phyloP scores from a whole-genome alignment of 1,140 invertebrate genomes.

The Brachionus plicatilis region DNA sequence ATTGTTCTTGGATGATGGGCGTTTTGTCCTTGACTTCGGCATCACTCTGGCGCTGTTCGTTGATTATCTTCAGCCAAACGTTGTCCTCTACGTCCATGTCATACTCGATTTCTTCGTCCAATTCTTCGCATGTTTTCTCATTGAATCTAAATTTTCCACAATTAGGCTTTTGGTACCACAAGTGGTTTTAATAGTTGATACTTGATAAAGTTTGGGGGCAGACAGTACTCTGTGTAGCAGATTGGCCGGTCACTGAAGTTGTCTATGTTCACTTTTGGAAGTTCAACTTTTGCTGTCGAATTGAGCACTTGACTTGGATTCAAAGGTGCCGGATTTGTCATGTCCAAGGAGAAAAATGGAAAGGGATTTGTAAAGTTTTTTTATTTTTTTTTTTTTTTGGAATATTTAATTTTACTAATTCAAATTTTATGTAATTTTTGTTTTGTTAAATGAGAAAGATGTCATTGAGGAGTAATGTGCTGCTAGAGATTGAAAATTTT shows the following conservation, averaged over 20 bases:
- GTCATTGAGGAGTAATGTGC: too few species aligned
- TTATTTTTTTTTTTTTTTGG: background rate
- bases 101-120: slow-evolving; percentile 89
- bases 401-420: background rate
- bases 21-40: slow-evolving; percentile 33
- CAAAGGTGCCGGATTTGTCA: background rate
- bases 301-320: background rate
- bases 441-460: background rate
- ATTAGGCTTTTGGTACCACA: too few species aligned
- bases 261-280: slow-evolving; percentile 23
- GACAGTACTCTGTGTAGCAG: background rate
- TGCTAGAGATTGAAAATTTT: too few species aligned
- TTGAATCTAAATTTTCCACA: background rate
- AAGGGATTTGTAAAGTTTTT: background rate
- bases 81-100: slow-evolving; percentile 84
- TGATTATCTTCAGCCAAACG: slow-evolving; percentile 41
- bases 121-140: slow-evolving; percentile 84
- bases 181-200: background rate
- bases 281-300: background rate
- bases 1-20: slow-evolving; percentile 63
- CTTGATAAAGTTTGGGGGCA: slow-evolving; percentile 22
- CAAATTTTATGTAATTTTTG: background rate
- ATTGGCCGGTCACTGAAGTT: background rate
- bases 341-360: background rate
- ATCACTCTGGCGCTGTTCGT: slow-evolving; percentile 43